Base-by-base conservation (phyloP, 2,113 vertebrate genomes). In the Etheostoma spectabile region DNA sequence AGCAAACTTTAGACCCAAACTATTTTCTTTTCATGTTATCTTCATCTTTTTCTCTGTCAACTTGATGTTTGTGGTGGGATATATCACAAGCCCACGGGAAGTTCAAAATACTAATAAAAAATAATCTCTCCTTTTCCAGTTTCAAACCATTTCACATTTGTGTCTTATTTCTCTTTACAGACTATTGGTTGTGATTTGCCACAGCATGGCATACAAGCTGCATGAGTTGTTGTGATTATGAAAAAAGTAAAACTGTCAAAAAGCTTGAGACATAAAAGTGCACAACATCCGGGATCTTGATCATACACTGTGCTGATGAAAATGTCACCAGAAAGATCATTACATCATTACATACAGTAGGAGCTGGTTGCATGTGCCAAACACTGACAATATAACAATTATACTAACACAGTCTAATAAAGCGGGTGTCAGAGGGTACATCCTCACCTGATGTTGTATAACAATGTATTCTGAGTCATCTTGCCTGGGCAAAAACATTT, bases 381-480 rank as follows among this genome's bases (percentile, higher is more conserved):
- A 82, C 65, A 6, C 35, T 46, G 13, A 22, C 46, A 60, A 11
- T 1, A 51, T 2, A 30, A 19, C 46, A 49, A 16, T 8, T 1
- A 27, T 1, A 33, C 57, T 33, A 24, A 71, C 45, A 48, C 35
- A 55, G 61, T 16, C 21, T 30, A 21, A 48, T 62, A 62, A 68
- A 48, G 56, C 18, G 48, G 2, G 7, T 42, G 56, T 69, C 56
- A 51, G 42, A n/a, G 42, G 22, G 55, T 65, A 70, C 62, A 73
- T 68, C 48, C 35, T 60, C 24, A 30, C 68, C 42, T 18, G n/a
- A 42, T 22, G 81, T 16, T n/a, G n/a, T 53, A 55, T 51, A 51
- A 45, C 65, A 81, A 5, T 30, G 45, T 63, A 68, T 27, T 83
- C 56, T n/a, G n/a, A 75, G 49, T 76, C 82, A 42, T 42, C 56